Conservation (phyloP, 2,113 vertebrate species). For the Diglossa brunneiventris region DNA sequence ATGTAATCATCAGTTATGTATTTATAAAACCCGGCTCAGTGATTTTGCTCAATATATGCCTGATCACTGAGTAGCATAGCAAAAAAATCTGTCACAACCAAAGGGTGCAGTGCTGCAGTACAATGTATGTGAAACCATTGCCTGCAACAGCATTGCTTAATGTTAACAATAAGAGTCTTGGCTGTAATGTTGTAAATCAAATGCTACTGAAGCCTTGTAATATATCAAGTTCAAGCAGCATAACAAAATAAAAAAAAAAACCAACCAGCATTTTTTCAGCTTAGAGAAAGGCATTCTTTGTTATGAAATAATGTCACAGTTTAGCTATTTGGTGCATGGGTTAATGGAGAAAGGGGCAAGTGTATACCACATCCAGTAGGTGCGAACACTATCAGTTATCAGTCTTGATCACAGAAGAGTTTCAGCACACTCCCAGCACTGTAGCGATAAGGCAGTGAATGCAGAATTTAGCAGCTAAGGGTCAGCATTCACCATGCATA, state of each 20-base stretch:
- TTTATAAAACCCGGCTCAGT: slow-evolving; percentile 30
- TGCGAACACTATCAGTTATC: background rate
- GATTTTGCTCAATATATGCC: slow-evolving; percentile 5
- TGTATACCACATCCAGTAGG: background rate
- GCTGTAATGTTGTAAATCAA: slow-evolving; percentile 25
- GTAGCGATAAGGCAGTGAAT: accelerated
- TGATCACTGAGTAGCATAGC: background rate
- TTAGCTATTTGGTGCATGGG: background rate
- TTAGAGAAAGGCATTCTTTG: background rate
- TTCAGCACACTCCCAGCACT: background rate
- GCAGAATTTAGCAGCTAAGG: background rate
- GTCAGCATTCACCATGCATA: background rate
- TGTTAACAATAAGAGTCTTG: background rate
- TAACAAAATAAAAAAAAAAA: background rate
- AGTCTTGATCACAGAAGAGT: background rate
- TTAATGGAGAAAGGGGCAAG: background rate
- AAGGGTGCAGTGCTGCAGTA: background rate
- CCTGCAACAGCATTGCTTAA: background rate
- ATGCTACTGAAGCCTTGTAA: background rate
- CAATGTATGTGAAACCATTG: background rate
- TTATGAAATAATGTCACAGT: background rate
- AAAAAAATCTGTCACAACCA: slow-evolving; percentile 2
- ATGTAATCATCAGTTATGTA: background rate
- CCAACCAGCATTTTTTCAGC: background rate
- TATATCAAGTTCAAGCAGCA: slow-evolving; percentile 8